Conservation (phyloP, 1,140 invertebrate genomes). For the Calliopsis andreniformis region DNA sequence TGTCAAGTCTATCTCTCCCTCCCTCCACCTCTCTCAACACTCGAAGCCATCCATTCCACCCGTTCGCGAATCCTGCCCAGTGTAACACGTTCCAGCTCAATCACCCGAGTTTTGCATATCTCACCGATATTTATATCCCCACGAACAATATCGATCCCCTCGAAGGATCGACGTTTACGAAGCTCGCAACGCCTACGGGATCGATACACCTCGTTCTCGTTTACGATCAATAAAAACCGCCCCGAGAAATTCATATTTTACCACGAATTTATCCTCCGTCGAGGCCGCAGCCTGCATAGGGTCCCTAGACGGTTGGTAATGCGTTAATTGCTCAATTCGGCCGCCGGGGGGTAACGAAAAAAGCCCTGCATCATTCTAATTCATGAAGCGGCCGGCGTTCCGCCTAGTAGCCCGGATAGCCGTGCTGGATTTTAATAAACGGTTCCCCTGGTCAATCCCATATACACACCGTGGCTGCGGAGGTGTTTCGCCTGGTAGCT, state of each 20-base stretch:
- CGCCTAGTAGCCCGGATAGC: conserved; percentile 63
- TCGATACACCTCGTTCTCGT: not conserved
- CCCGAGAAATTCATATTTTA: not conserved
- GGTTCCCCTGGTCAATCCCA: conserved; percentile 52
- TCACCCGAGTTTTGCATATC: not conserved
- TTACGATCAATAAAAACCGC: conserved; percentile 19
- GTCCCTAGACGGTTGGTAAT: not conserved
- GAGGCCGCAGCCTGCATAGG: not conserved
- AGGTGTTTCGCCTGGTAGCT: conserved; percentile 71
- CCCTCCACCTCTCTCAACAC: not conserved
- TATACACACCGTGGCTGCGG: conserved; percentile 51
- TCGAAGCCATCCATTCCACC: not conserved
- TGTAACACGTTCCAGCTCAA: not conserved
- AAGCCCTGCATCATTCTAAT: conserved; percentile 47
- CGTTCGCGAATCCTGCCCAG: not conserved
- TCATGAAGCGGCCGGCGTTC: conserved; percentile 45
- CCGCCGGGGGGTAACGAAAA: not conserved
- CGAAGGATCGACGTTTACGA: not conserved
- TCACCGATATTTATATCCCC: conserved; percentile 6
- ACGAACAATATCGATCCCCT: conserved; percentile 6
- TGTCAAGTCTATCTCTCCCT: not conserved
- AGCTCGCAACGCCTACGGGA: not conserved
- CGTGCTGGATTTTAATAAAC: conserved; percentile 66
- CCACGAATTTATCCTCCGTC: not conserved
- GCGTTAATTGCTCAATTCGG: conserved; percentile 41